Conservation (phyloP, 2,888 invertebrate genomes). For the Palloptera scutellata region DNA sequence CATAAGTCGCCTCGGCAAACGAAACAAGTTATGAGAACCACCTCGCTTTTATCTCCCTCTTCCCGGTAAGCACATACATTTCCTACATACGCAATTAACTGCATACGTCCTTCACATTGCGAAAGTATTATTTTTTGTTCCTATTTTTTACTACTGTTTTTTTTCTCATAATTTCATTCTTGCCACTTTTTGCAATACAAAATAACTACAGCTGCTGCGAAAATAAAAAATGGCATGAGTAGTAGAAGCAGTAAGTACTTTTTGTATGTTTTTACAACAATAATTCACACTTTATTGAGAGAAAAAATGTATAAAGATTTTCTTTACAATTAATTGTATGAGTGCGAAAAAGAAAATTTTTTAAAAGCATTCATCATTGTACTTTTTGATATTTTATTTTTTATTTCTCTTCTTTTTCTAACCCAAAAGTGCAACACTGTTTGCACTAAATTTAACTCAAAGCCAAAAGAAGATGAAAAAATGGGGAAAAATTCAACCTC, state of each 20-base stretch:
- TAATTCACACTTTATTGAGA: conserved; percentile 43
- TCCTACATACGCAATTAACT: background rate
- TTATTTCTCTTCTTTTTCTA: too few relatives aligned
- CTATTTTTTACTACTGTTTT: background rate
- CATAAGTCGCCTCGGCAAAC: background rate
- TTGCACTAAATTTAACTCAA: too few relatives aligned
- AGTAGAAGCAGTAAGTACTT: too few relatives aligned
- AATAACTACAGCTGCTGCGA: background rate
- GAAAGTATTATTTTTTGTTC: background rate
- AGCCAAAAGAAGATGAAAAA: background rate
- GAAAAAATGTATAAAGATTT: conserved; percentile 29
- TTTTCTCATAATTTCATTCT: background rate
- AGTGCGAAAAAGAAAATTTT: conserved; percentile 10
- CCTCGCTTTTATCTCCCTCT: too few relatives aligned
- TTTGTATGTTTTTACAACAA: conserved; percentile 23
- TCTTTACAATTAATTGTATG: conserved; percentile 43
- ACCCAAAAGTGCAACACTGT: too few relatives aligned
- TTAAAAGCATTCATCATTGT: too few relatives aligned
- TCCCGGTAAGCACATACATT: background rate
- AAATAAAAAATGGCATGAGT: too few relatives aligned
- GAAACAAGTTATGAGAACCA: background rate
- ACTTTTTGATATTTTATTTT: too few relatives aligned
- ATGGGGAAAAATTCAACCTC: background rate
- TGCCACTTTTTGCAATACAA: background rate
- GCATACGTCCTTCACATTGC: conserved; percentile 2